Percentiles rank a stretch among this genome's conserved stretches.
Evolutionary conservation across 1,140 invertebrate genomes (phyloP).

Genomic region (Heterodera carotae): DNA sequence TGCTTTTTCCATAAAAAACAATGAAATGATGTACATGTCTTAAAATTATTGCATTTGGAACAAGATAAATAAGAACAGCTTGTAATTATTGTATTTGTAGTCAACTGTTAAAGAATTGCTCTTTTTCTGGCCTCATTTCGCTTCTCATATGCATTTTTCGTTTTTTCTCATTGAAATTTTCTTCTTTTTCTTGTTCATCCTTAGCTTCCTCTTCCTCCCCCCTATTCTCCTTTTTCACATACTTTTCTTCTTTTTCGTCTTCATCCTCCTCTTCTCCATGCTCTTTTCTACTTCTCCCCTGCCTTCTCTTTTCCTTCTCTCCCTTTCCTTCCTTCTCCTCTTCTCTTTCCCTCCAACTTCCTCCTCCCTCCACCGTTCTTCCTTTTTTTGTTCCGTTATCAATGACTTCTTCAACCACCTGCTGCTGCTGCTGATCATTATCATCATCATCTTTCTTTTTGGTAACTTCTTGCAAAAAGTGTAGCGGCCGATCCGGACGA

Average conservation of each 20-base stretch:
- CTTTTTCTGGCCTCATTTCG: too few relatives aligned
- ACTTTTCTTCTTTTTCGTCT: neutral
- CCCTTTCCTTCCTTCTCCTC: neutral
- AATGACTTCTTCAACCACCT: neutral
- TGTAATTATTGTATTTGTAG: too few relatives aligned
- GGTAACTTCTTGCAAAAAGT: constrained; percentile 1
- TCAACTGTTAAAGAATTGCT: too few relatives aligned
- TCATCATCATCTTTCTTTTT: neutral
- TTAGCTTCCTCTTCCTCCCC: neutral
- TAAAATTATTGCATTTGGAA: too few relatives aligned
- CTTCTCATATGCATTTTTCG: too few relatives aligned
- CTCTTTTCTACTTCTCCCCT: neutral
- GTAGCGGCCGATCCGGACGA: constrained; percentile 2
- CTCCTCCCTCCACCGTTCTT: neutral
- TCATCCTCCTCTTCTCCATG: neutral
- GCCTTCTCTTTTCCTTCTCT: neutral
- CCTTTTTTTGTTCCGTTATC: neutral
- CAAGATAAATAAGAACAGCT: too few relatives aligned
- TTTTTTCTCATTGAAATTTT: too few relatives aligned
- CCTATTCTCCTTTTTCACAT: too few relatives aligned
- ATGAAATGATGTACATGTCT: too few relatives aligned
- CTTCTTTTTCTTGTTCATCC: neutral
- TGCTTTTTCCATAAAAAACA: too few relatives aligned
- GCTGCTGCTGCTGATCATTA: too few relatives aligned
- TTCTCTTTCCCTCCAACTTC: neutral